Evolutionary conservation across 2,888 invertebrate species (phyloP), one percentile per base, ranked within the genome.

Genomic region (Epirrhoe alternata): DNA sequence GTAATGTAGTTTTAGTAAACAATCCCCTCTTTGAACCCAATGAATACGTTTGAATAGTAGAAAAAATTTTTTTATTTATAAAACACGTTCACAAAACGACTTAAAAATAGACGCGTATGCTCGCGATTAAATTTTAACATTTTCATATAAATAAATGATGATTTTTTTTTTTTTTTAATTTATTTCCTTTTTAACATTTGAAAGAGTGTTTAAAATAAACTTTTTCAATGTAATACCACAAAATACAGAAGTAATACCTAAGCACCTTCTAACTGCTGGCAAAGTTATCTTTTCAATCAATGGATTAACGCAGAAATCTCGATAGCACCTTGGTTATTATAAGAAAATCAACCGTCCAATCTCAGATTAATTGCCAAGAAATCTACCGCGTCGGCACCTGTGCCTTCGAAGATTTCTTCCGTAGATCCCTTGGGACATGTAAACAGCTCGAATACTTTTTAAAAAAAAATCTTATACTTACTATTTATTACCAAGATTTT

Each of bases 371-470:
- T 85, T 85, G 78, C 72, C 72, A 71, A 70, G 81, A 78, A 86
- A 87, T 85, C 84, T 84, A 83, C 81, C 84, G 77, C 79, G 83
- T 80, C 85, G 82, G 82, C 85, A 86, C 84, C n/a, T n/a, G n/a
- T n/a, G n/a, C n/a, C n/a, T n/a, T n/a, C n/a, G n/a, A n/a, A n/a
- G n/a, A n/a, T n/a, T n/a, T n/a, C n/a, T n/a, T n/a, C n/a, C n/a
- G n/a, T 35, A 35, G 35, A n/a, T n/a, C n/a, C n/a, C n/a, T n/a
- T 69, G 57, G 12, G 6, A 5, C 5, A 24, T n/a, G 12, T 50
- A 16, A 87, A 49, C n/a, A 45, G 58, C 50, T 62, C 14, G 8
- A 16, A 31, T 31, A 56, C 14, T 50, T 38, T 14, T 10, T n/a
- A n/a, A n/a, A n/a, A n/a, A n/a, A n/a, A n/a, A n/a, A n/a, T n/a